Base-by-base conservation (phyloP, 2,797 vertebrate genomes). In the Triplophysa yarkandensis region DNA sequence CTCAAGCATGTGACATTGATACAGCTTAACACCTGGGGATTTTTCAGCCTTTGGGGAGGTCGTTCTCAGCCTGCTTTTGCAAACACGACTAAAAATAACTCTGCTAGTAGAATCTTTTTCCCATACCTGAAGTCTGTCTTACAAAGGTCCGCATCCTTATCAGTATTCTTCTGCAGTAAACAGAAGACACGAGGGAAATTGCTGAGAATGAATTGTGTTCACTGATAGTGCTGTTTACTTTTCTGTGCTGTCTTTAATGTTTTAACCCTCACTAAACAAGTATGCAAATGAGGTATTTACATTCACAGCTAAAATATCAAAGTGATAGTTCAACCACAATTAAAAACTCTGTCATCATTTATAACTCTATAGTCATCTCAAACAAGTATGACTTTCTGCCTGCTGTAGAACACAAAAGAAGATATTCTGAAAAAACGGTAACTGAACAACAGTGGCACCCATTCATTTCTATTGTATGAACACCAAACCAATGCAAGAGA, bases 81-180 rank as follows among this genome's bases (percentile, higher is more conserved):
- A 57, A 66, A 74, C 48, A 48, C 25, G 43, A n/a, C 67, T 60
- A 27, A 70, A 64, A 79, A 79, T 75, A 79, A 79, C 70, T 57
- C 61, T 43, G 68, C 44, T 57, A 60, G 48, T 30, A n/a, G 30
- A 61, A 68, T 46, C 58, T 60, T 55, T 21, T 48, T 60, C 23
- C 27, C 7, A 36, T 60, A 64, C 48, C 14, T 67, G 60, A 14
- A 43, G 48, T 52, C 16, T 1, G 72, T 66, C 11, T 67, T 25
- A 74, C 14, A 58, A 74, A 32, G 19, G 19, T 4, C 39, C 10
- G 4, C 55, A 34, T 58, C 16, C 64, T 60, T 50, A 68, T 75
- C 52, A 16, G 16, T 36, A 21, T 46, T 0, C 0, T 28, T 32
- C 13, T 4, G 5, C 48, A n/a, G 27, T 34, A 46, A 36, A 34